These are phyloP conservation scores for Drosophila sp. DNA, from an alignment of 1,140 invertebrate genomes.

Conservation along the genomic window DNA sequence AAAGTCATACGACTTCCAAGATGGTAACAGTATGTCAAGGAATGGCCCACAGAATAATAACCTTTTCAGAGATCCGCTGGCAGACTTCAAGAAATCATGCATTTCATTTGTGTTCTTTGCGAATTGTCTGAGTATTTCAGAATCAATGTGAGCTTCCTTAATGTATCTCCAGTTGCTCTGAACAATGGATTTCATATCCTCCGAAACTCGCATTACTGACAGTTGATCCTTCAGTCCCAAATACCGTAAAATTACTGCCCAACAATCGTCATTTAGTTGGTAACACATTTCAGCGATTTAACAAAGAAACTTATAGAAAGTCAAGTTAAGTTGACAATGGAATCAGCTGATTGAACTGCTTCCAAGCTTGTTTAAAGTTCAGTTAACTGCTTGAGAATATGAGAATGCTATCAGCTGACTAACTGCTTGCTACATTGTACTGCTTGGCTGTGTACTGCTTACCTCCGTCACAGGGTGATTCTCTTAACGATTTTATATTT, in stretches of 20 bases:
- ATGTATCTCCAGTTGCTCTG: conserved; percentile 1
- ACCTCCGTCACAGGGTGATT: no score
- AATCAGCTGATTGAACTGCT: background rate
- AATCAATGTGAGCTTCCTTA: background rate
- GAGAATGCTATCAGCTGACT: no score
- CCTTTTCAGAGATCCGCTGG: background rate
- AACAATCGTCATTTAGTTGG: background rate
- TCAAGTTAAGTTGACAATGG: background rate
- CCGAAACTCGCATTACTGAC: background rate
- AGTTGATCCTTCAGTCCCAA: background rate
- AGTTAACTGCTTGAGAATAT: no score
- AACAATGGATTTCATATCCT: background rate
- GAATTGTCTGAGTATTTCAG: background rate
- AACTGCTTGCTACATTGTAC: no score
- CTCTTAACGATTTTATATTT: no score
- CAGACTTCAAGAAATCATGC: background rate
- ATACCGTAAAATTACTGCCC: background rate
- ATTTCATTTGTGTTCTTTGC: background rate
- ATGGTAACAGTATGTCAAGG: background rate
- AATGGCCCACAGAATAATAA: background rate
- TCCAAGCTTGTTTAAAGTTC: no score
- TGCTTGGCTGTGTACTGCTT: no score
- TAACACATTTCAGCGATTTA: background rate
- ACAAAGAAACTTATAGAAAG: background rate
- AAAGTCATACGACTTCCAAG: conserved; percentile 5